Evolutionary conservation across 1,140 invertebrate genomes (phyloP).

Genomic region (Epicauta chinensis): DNA sequence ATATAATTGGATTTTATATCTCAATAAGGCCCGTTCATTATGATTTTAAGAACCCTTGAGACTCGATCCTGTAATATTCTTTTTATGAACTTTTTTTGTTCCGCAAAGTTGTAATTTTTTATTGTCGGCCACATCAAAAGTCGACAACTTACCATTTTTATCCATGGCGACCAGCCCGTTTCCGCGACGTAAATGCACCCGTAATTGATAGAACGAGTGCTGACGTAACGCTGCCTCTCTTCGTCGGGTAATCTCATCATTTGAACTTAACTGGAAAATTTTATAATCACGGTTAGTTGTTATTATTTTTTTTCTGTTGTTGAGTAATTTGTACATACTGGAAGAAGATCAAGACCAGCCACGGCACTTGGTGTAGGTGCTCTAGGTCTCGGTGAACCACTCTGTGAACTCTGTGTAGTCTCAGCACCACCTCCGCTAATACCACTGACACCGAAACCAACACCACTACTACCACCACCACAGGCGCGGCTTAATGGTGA

Average conservation of each 20-base stretch:
- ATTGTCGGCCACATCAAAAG: neutral
- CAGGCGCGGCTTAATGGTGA: slow-evolving; percentile 36
- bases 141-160: slow-evolving; percentile 73
- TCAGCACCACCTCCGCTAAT: slow-evolving; percentile 15
- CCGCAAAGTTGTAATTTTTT: too few species aligned
- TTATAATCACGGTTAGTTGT: too few species aligned
- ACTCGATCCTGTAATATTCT: too few species aligned
- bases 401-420: slow-evolving; percentile 36
- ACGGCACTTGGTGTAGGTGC: slow-evolving; percentile 36
- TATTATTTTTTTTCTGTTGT: neutral
- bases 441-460: too few species aligned
- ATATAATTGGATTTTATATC: too few species aligned
- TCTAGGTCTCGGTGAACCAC: slow-evolving; percentile 43
- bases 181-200: slow-evolving; percentile 80
- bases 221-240: slow-evolving; percentile 68
- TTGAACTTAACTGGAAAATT: slow-evolving; percentile 41
- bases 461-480: neutral
- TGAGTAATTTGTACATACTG: slow-evolving; percentile 26
- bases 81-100: too few species aligned
- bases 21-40: too few species aligned
- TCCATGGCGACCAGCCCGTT: slow-evolving; percentile 88
- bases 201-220: slow-evolving; percentile 85
- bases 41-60: too few species aligned
- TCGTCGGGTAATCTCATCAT: slow-evolving; percentile 54
- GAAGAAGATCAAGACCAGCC: slow-evolving; percentile 39